Percentiles rank a stretch among this genome's conserved stretches.
phyloP scores from a whole-genome alignment of 1,140 invertebrate species.

The Lasioglossum baleicum region DNA sequence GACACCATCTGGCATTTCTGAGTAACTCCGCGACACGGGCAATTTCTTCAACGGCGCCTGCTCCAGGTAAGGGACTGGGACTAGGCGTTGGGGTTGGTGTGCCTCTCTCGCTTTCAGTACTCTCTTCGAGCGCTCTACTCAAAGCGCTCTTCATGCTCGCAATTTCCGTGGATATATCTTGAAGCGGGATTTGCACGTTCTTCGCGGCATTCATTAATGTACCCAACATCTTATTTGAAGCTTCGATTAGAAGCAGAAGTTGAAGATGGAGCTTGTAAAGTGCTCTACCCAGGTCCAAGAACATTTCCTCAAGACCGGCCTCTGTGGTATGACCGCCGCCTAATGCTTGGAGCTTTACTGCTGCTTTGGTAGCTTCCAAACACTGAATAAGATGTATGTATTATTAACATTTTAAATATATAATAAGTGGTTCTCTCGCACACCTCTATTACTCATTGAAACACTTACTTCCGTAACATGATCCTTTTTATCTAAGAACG shows the following conservation, averaged over 20 bases:
- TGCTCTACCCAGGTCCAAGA: constrained; percentile 88
- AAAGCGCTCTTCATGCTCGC: constrained; percentile 79
- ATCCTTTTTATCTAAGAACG: constrained; percentile 94
- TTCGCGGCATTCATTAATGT: constrained; percentile 82
- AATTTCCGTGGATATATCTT: constrained; percentile 82
- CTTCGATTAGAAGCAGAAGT: constrained; percentile 92
- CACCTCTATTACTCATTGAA: background rate
- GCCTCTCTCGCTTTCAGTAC: constrained; percentile 81
- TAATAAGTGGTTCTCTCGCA: background rate
- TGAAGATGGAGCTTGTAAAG: constrained; percentile 97
- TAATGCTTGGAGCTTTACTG: constrained; percentile 86
- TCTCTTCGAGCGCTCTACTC: constrained; percentile 80
- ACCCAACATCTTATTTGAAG: constrained; percentile 92
- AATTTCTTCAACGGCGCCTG: constrained; percentile 80
- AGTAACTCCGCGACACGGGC: constrained; percentile 83
- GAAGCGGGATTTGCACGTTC: constrained; percentile 79
- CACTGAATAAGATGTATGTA: constrained; percentile 80
- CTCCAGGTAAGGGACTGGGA: constrained; percentile 74
- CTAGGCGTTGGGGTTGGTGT: constrained; percentile 81
- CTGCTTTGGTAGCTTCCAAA: constrained; percentile 87
- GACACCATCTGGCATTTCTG: constrained; percentile 83
- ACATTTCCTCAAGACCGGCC: constrained; percentile 82
- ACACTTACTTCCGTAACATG: constrained; percentile 90
- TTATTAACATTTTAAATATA: constrained; percentile 8
- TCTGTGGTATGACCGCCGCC: constrained; percentile 83